phyloP scores from a whole-genome alignment of 1,140 invertebrate genomes.

The Maconellicoccus hirsutus region DNA sequence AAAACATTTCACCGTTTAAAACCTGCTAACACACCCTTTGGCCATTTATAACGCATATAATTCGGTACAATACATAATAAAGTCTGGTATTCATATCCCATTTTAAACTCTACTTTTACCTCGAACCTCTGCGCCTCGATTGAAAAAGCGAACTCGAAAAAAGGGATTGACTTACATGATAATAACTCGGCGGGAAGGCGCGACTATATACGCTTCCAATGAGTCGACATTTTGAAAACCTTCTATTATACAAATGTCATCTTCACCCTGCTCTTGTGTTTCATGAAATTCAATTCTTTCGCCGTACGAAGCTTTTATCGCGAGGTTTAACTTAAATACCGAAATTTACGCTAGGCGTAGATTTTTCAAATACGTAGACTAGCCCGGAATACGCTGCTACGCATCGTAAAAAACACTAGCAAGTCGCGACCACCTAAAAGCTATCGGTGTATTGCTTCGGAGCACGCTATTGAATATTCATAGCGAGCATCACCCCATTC shows the following conservation, averaged over 20 bases:
- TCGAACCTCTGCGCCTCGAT: no score
- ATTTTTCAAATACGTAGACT: no score
- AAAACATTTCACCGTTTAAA: no score
- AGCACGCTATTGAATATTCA: neutral
- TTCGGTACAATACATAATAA: no score
- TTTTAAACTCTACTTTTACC: no score
- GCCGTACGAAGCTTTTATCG: neutral
- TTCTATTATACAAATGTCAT: constrained; percentile 11
- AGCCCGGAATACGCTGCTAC: no score
- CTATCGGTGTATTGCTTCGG: neutral
- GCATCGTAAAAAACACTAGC: neutral
- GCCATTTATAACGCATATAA: no score
- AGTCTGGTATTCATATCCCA: no score
- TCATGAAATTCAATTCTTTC: neutral
- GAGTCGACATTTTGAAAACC: constrained; percentile 11
- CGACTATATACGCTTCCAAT: constrained; percentile 1
- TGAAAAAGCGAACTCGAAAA: neutral
- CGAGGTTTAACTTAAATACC: no score
- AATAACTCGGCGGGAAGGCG: constrained; percentile 14
- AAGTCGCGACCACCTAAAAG: neutral
- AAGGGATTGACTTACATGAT: neutral
- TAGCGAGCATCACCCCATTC: neutral
- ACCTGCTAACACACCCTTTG: no score
- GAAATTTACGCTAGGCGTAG: no score
- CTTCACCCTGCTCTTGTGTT: neutral